A percentile compares a stretch with the other conserved stretches of the same genome.
Conservation (phyloP, 2,888 invertebrate genomes). For the Hypselothyrea guttata region DNA sequence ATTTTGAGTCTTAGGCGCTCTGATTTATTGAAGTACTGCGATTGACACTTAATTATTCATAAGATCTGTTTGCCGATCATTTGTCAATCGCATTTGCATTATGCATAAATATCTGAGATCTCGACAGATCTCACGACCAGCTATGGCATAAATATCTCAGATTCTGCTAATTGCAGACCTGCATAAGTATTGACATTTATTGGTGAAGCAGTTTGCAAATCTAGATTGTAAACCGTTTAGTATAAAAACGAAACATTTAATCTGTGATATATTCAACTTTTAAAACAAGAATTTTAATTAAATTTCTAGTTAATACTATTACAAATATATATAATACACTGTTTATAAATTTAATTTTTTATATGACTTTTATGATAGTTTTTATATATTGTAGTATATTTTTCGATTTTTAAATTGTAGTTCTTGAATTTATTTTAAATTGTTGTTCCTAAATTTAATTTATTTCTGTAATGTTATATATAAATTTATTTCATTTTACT, state of each 20-base stretch:
- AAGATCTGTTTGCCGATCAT: conserved; percentile 26
- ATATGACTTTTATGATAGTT: no score
- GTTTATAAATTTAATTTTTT: neutral
- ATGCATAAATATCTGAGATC: conserved; percentile 1
- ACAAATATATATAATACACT: neutral
- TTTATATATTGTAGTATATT: no score
- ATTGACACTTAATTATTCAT: conserved; percentile 28
- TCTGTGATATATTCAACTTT: no score
- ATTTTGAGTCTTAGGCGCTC: no score
- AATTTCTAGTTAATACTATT: neutral
- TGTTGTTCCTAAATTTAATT: no score
- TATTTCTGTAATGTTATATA: no score
- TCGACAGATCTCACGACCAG: conserved; percentile 7
- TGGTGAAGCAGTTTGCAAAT: neutral
- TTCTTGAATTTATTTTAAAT: no score
- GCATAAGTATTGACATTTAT: conserved; percentile 24
- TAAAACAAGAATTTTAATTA: no score
- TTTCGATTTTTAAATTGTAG: no score
- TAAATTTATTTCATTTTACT: no score
- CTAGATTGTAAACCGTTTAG: neutral
- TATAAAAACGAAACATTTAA: no score
- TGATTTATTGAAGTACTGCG: neutral
- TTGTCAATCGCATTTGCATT: conserved; percentile 29
- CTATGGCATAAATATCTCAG: conserved; percentile 8
- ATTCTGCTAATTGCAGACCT: conserved; percentile 12